phyloP scores from a whole-genome alignment of 2,797 vertebrate species.

The Pogoniulus pusillus region DNA sequence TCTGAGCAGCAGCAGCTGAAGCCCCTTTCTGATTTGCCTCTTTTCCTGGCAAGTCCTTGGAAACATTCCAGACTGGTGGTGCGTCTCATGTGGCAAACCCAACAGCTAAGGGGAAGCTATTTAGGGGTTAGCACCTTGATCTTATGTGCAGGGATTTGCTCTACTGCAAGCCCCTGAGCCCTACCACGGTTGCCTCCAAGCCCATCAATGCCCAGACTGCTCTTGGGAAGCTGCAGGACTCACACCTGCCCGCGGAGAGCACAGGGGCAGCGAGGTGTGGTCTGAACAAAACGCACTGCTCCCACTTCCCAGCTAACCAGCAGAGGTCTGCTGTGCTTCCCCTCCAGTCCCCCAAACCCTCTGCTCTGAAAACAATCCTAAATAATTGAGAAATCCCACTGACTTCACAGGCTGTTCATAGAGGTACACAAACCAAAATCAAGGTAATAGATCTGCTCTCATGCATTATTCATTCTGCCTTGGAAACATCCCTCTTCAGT shows the following conservation, averaged over 20 bases:
- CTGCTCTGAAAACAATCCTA: not conserved
- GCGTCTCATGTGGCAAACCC: not conserved
- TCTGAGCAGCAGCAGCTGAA: not conserved
- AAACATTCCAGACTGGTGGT: not conserved
- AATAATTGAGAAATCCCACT: conserved; percentile 19
- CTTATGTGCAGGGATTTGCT: not conserved
- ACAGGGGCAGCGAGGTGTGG: not conserved
- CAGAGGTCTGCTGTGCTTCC: not conserved
- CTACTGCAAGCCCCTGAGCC: fast-evolving
- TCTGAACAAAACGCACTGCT: not conserved
- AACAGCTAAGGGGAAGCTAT: not conserved
- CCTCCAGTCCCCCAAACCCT: not conserved
- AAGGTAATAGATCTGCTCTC: not conserved
- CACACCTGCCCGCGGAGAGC: not conserved
- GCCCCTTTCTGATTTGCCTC: too few species aligned
- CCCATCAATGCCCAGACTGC: not conserved
- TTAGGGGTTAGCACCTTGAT: not conserved
- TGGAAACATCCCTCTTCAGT: not conserved
- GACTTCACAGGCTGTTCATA: not conserved
- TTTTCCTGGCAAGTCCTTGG: not conserved
- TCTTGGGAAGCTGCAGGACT: not conserved
- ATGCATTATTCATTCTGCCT: not conserved
- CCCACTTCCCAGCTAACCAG: not conserved
- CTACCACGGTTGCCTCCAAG: not conserved
- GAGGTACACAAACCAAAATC: not conserved